Conservation (phyloP, 2,888 invertebrate genomes). For the Apodemia mormo region DNA sequence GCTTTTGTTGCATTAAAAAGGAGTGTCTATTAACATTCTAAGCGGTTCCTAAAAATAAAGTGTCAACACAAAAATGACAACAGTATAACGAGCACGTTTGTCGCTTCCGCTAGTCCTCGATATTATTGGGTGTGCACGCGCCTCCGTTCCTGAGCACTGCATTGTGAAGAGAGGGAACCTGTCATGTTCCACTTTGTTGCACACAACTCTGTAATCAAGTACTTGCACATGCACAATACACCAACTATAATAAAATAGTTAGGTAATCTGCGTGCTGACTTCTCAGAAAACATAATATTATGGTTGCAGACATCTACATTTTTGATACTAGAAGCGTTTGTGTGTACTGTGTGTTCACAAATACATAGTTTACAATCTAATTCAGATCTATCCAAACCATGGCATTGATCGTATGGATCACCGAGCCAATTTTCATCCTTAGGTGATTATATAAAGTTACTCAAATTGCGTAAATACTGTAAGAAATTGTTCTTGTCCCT, state of each 20-base stretch:
- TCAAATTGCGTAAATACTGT: too few relatives aligned
- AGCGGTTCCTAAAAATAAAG: constrained; percentile 34
- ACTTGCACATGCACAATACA: constrained; percentile 29
- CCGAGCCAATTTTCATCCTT: too few relatives aligned
- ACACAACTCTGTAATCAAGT: constrained; percentile 52
- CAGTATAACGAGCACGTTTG: constrained; percentile 50
- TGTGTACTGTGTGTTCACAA: too few relatives aligned
- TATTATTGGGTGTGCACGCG: constrained; percentile 56
- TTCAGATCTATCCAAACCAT: too few relatives aligned
- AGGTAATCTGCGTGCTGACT: not conserved
- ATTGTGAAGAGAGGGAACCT: constrained; percentile 54
- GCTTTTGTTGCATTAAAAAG: too few relatives aligned
- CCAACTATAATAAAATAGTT: constrained; percentile 18
- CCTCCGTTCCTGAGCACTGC: constrained; percentile 54
- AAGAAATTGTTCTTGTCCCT: too few relatives aligned
- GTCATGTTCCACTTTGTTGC: constrained; percentile 70
- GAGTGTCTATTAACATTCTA: not conserved
- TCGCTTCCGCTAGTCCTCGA: constrained; percentile 64
- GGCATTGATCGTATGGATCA: too few relatives aligned
- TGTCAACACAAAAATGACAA: constrained; percentile 39
- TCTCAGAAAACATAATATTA: not conserved
- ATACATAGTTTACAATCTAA: not conserved
- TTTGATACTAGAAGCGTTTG: not conserved
- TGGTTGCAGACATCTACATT: not conserved
- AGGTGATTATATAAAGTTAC: too few relatives aligned